Evolutionary conservation across 2,113 vertebrate genomes (phyloP), one percentile per base, ranked within the genome.

Genomic region (Ellobius talpinus): DNA sequence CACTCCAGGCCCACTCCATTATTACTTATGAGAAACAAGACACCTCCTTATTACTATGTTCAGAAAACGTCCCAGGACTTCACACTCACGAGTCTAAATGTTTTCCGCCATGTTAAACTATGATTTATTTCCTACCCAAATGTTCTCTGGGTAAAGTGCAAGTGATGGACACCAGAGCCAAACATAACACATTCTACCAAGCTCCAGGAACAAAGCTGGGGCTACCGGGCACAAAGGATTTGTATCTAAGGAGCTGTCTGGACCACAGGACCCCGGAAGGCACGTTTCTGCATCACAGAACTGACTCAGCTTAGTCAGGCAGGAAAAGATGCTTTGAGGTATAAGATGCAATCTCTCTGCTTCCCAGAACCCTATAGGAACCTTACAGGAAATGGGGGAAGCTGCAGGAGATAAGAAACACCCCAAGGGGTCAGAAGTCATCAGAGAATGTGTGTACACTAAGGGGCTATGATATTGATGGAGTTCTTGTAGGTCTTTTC

Each of bases 281-380:
- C 17, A 33, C 1, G 3, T 26, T 68, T 91, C 45, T 84, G 47
- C 16, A 68, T 87, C 94, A 81, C 4, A 47, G 66, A 93, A 36
- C 63, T 93, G 94, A 89, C 50, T 52, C 77, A 86, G n/a, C 74
- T 45, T 50, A 19, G 66, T 33, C 63, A 24, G 55, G 29, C 72
- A 82, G 85, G 63, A 78, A 73, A 78, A 63, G 73, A 61, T 47
- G 73, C 85, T 95, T 89, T 92, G 84, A 78, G 70, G 52, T 74
- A 23, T 77, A 29, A 95, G 88, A 79, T 84, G 39, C 42, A 47
- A 85, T 58, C 33, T 26, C 72, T 85, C 21, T 90, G 94, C 70
- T 55, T 90, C 42, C 45, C 42, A 61, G 79, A 73, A 73, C 16
- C n/a, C 55, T 66, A 16, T 19, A 47, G 84, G 63, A 66, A 86